Conservation (phyloP, 2,797 vertebrate genomes). For the Corythornis leucogaster region DNA sequence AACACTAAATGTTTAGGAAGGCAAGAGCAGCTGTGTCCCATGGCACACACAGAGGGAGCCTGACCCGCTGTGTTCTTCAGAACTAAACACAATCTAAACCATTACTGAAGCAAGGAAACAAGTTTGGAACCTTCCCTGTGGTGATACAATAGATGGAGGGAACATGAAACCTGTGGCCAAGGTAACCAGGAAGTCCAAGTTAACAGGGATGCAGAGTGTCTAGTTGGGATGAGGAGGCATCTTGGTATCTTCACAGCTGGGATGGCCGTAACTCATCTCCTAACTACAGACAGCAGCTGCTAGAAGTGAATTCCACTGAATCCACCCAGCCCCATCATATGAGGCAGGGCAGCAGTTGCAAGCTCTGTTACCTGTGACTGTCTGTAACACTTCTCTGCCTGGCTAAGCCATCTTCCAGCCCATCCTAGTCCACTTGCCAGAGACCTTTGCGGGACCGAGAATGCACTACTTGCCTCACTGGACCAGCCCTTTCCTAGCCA, state of each 20-base stretch:
- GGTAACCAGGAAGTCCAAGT: not conserved
- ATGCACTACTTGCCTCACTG: rapidly evolving
- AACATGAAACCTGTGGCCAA: not conserved
- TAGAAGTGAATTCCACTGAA: not conserved
- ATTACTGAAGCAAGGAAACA: not conserved
- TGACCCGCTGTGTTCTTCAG: not conserved
- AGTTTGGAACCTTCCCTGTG: not conserved
- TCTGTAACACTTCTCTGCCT: not conserved
- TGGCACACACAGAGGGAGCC: not conserved
- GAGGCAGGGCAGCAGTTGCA: not conserved
- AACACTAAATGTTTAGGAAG: not conserved
- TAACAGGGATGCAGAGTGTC: not conserved
- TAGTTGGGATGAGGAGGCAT: not conserved
- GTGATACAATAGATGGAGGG: not conserved
- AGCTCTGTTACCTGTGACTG: not conserved
- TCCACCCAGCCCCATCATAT: not conserved
- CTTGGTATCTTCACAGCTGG: not conserved
- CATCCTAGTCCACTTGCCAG: not conserved
- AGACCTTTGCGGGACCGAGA: not conserved
- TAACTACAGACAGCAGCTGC: not conserved
- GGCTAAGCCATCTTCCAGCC: not conserved
- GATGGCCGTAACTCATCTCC: not conserved
- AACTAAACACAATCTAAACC: not conserved
- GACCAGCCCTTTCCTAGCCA: not conserved
- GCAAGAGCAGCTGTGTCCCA: not conserved